Percentiles rank a stretch among this genome's conserved stretches.
Evolutionary conservation across 2,888 invertebrate species (phyloP).

Genomic region (Amblyteles armatorius): DNA sequence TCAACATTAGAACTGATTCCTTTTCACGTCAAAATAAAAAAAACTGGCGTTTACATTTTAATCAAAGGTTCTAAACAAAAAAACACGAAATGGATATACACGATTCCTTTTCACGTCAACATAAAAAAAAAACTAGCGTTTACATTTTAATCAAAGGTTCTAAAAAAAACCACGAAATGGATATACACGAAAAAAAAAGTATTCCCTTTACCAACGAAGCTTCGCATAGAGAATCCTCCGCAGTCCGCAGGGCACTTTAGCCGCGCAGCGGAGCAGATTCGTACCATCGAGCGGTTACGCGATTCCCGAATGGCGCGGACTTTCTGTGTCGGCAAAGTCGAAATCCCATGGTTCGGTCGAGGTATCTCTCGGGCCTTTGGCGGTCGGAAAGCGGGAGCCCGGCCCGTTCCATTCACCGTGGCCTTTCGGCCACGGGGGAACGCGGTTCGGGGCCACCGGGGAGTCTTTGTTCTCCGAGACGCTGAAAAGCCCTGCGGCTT

Average conservation of each 20-base stretch:
- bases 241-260: not conserved
- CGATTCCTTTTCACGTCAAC: not conserved
- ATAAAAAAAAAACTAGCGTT: not conserved
- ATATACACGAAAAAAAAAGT: not conserved
- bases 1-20: not conserved
- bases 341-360: not conserved
- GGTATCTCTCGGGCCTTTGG: not conserved
- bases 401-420: constrained; percentile 13
- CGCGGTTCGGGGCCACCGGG: constrained; percentile 44
- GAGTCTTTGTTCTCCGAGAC: constrained; percentile 37
- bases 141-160: not conserved
- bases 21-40: not conserved
- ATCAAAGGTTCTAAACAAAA: not conserved
- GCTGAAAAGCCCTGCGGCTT: constrained; percentile 39
- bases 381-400: constrained; percentile 23
- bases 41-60: not conserved
- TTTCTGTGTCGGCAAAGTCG: constrained; percentile 13
- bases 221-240: not conserved
- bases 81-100: not conserved
- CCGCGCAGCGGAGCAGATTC: not conserved
- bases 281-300: constrained; percentile 16
- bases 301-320: not conserved
- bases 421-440: constrained; percentile 15
- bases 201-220: not conserved
- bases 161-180: not conserved